Percentiles rank a stretch among this genome's conserved stretches.
Conservation (phyloP, 2,113 vertebrate species). For the Erythrolamprus reginae region DNA sequence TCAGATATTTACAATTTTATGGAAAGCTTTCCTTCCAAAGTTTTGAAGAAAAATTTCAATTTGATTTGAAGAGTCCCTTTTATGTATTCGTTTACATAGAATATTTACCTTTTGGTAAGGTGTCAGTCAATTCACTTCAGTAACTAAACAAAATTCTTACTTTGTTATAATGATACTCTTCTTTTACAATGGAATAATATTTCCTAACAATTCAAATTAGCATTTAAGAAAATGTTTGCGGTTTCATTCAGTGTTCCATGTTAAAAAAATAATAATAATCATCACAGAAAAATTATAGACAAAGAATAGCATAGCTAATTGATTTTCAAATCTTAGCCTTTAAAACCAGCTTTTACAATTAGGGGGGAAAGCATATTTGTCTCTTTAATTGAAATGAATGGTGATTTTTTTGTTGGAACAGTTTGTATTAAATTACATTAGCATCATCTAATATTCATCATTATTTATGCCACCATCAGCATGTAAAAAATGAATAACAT, state of each 20-base stretch:
- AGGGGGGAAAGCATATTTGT: not conserved
- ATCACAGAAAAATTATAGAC: not conserved
- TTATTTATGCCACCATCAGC: not conserved
- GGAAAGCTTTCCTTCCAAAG: not conserved
- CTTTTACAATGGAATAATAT: not conserved
- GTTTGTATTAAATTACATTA: not conserved
- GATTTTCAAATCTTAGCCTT: slow-evolving; percentile 1
- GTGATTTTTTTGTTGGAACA: not conserved
- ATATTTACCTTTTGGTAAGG: not conserved
- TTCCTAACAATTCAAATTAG: not conserved
- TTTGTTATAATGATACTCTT: not conserved
- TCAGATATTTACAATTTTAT: not conserved
- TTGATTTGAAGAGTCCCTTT: not conserved
- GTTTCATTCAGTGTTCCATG: not conserved
- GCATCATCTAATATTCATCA: not conserved
- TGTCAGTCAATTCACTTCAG: not conserved
- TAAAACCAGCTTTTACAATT: not conserved
- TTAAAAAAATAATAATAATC: not conserved
- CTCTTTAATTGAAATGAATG: not conserved
- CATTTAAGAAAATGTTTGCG: not conserved
- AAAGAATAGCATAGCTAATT: not conserved
- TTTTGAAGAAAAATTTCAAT: not conserved
- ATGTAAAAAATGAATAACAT: not conserved
- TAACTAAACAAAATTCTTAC: not conserved
- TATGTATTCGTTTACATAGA: not conserved